These are phyloP conservation scores for Crotophaga sulcirostris DNA, from an alignment of 2,113 vertebrate species.

Conservation along the genomic window DNA sequence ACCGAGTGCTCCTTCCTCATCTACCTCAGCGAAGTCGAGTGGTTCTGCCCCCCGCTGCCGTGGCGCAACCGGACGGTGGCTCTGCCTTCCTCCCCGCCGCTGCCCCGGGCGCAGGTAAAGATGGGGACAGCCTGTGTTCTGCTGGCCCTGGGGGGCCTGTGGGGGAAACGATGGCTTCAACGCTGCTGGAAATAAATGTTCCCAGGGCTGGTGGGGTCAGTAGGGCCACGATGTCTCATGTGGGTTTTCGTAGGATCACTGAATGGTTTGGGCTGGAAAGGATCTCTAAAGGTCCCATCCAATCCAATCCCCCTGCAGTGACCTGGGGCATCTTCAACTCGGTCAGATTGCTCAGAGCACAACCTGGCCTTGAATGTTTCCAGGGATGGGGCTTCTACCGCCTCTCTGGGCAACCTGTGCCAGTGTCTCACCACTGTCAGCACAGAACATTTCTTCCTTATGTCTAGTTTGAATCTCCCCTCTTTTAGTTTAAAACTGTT, in stretches of 20 bases:
- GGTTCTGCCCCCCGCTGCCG: constrained; percentile 93
- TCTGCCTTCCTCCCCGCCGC: constrained; percentile 65
- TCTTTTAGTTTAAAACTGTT: not conserved
- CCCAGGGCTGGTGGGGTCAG: not conserved
- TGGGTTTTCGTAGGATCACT: not conserved
- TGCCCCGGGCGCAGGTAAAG: constrained; percentile 83
- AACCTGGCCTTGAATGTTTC: rapidly evolving
- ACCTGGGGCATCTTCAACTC: not conserved
- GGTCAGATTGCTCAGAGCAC: not conserved
- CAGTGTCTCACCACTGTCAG: not conserved
- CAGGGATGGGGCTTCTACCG: not conserved
- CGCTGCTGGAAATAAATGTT: not conserved
- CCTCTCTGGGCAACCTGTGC: not conserved
- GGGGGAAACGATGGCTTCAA: rapidly evolving
- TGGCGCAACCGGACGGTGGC: constrained; percentile 86
- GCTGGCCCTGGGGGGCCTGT: rapidly evolving
- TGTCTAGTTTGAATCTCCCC: not conserved
- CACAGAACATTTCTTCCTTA: not conserved
- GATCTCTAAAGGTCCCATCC: not conserved
- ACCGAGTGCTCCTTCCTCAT: constrained; percentile 96
- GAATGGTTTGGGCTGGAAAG: not conserved
- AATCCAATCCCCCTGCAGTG: rapidly evolving
- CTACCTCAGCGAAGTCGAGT: constrained; percentile 97
- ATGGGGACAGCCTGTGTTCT: not conserved
- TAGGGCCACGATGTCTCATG: rapidly evolving